A percentile compares a stretch with the other conserved stretches of the same genome.
phyloP scores from a whole-genome alignment of 2,888 invertebrate species.

The Julus scandinavius region DNA sequence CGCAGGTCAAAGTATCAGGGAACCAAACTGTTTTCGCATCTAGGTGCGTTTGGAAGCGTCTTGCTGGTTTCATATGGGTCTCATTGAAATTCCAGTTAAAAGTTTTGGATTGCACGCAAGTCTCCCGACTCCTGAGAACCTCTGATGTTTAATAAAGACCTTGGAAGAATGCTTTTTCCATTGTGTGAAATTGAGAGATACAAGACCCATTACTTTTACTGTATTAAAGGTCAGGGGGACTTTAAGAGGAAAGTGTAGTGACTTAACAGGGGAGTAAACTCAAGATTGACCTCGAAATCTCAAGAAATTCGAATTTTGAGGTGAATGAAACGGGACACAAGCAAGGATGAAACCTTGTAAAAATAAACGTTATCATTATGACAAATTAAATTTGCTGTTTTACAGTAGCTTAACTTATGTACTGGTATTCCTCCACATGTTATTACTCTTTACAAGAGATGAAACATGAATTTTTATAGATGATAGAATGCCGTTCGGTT shows the following conservation, averaged over 20 bases:
- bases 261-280: neutral
- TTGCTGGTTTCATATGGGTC: neutral
- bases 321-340: neutral
- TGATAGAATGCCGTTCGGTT: too few relatives aligned
- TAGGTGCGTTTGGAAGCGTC: neutral
- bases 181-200: constrained; percentile 3
- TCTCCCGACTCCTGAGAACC: neutral
- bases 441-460: too few relatives aligned
- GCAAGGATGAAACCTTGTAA: too few relatives aligned
- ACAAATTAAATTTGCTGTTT: too few relatives aligned
- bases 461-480: too few relatives aligned
- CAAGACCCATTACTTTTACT: neutral
- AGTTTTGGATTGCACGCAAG: neutral
- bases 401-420: too few relatives aligned
- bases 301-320: neutral
- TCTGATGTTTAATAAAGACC: neutral
- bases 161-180: neutral
- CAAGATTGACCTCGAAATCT: neutral
- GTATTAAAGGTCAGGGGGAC: neutral
- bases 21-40: neutral
- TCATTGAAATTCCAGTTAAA: constrained; percentile 1
- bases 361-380: too few relatives aligned
- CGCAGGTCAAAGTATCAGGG: neutral
- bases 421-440: too few relatives aligned
- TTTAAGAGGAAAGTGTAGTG: neutral